Evolutionary conservation across 2,888 invertebrate species (phyloP).

Genomic region (Campaea margaritaria): DNA sequence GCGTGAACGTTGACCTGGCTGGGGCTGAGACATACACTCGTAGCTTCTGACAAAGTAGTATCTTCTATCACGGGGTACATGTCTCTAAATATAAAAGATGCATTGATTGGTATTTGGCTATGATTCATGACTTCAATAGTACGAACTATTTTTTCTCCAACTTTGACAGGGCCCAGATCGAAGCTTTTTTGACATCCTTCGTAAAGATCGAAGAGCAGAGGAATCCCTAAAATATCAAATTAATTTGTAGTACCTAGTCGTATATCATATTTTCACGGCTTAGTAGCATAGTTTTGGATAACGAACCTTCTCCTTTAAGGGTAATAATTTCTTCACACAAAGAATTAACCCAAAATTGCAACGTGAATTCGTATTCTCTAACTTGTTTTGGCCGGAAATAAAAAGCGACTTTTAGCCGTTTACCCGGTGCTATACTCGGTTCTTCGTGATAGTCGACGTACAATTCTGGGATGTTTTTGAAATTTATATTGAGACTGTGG

Average conservation of each 20-base stretch:
- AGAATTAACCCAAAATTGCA: slow-evolving; percentile 84
- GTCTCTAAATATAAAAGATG: slow-evolving; percentile 80
- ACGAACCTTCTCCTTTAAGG: slow-evolving; percentile 84
- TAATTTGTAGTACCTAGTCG: no score
- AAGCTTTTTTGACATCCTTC: slow-evolving; percentile 81
- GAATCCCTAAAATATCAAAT: slow-evolving; percentile 55
- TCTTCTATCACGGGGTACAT: slow-evolving; percentile 72
- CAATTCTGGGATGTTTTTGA: slow-evolving; percentile 78
- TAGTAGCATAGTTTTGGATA: not conserved
- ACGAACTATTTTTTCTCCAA: slow-evolving; percentile 80
- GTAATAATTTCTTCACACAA: slow-evolving; percentile 77
- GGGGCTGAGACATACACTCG: slow-evolving; percentile 71
- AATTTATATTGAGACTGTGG: slow-evolving; percentile 82
- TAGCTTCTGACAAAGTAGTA: slow-evolving; percentile 64
- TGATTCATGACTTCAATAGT: slow-evolving; percentile 86
- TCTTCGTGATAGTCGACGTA: slow-evolving; percentile 74
- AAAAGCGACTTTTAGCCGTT: slow-evolving; percentile 76
- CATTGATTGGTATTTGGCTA: slow-evolving; percentile 82
- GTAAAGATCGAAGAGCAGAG: slow-evolving; percentile 74
- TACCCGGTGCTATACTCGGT: slow-evolving; percentile 67
- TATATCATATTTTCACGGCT: no score
- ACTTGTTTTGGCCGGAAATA: slow-evolving; percentile 84
- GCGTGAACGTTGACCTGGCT: slow-evolving; percentile 42
- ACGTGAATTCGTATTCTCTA: slow-evolving; percentile 76
- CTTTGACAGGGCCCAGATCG: slow-evolving; percentile 73